Base-by-base conservation (phyloP, 1,140 invertebrate species). In the Bacillus rossius region DNA sequence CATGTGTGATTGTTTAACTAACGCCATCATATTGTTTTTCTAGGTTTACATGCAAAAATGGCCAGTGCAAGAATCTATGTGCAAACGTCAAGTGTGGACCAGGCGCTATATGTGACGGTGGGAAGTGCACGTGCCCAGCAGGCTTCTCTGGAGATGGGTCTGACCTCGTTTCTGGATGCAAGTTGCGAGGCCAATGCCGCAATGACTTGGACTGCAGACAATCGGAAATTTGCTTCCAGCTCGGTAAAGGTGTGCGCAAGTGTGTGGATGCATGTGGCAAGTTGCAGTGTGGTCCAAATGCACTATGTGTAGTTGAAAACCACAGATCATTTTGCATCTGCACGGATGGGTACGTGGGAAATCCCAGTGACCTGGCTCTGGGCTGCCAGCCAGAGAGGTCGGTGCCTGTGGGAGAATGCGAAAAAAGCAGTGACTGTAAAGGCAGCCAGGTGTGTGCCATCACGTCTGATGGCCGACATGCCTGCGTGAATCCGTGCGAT, bases 221-320 rank as follows among this genome's bases (percentile, higher is more conserved):
- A 61, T 81, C 85, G 8, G 85, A 94, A 75, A 94, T 94, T 66
- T 94, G 92, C 69, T 91, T 92, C 73, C 88, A 91, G 75, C 67
- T 89, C 38, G 82, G 85, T 25, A 87, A 85, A 75, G 86, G 84
- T 8, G 68, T 83, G 3, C 78, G 91, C 38, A 89, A 89, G 71
- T 94, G 91, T 72, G 83, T 93, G 1, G 90, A 94, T 67, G 89
- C 87, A 3, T 94, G 92, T 67, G 85, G 84, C 54, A 91, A 91
- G 73, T 77, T 90, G 8, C 89, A 94, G 66, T 95, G 92, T 71
- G 92, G 92, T 13, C 91, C 92, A 1, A 94, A 94, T 72, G 91
- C 92, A 3, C 72, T 93, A 1, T 96, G 92, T 68, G 79, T 93
- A 0, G 83, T 87, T 19, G 82, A 89, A 55, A 86, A 89, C 66